Evolutionary conservation across 2,797 vertebrate species (phyloP), one percentile per base, ranked within the genome.

Genomic region (Rhinella marina): DNA sequence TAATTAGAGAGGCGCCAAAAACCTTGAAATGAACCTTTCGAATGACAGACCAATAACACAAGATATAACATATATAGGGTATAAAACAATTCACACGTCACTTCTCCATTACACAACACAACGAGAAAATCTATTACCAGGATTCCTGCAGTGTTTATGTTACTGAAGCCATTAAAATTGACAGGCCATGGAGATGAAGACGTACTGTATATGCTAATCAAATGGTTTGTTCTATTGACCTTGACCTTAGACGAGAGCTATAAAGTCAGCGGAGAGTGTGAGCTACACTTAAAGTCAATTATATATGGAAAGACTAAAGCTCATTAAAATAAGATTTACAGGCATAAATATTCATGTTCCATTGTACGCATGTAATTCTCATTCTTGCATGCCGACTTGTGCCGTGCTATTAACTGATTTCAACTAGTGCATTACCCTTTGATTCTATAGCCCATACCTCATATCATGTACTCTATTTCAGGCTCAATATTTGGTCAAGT

Each of bases 291-390:
- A 76, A 75, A 85, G 83, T 76, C 83, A 85, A 61, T 85, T 75
- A 85, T 29, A 17, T 62, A 59, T 23, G 48, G 29, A 75, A 62
- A 4, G 17, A 61, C 54, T 41, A 17, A 76, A 59, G 27, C 32
- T 85, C 57, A 85, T 85, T 85, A 85, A 76, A 61, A 76, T 41
- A 76, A 76, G 83, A 75, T 62, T 76, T 76, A 85, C 56, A 76
- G 83, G 7, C 57, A 62, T 85, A 52, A 41, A 85, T 85, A 85
- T 76, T 76, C 72, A 85, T 85, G 57, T 50, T 11, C 70, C 48
- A 50, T 23, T 62, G 70, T 84, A 32, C 27, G 59, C 32, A 25
- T 73, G 56, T 29, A 59, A 75, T 75, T 62, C 50, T 41, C 62
- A 76, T 25, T 68, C 48, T 57, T 68, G 48, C 62, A 82, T 70